Conservation (phyloP, 2,888 invertebrate species). For the Taphrorychus bicolor region DNA sequence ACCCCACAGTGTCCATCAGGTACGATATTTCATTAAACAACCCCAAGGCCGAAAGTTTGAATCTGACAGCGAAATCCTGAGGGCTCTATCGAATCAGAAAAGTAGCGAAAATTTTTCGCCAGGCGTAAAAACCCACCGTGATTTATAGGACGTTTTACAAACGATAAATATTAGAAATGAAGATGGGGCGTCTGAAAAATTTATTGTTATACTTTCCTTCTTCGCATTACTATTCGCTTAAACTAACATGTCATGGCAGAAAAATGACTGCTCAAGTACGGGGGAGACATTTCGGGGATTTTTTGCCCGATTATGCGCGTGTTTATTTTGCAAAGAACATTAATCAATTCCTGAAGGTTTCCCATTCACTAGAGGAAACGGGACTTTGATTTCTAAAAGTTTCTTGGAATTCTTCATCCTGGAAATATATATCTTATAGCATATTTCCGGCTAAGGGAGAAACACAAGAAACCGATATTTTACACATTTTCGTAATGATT, state of each 20-base stretch:
- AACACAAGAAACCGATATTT: too few species aligned
- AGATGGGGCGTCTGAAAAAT: not conserved
- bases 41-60: not conserved
- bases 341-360: not conserved
- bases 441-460: too few species aligned
- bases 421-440: too few species aligned
- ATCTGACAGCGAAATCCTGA: constrained; percentile 3
- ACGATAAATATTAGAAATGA: constrained; percentile 16
- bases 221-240: not conserved
- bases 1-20: not conserved
- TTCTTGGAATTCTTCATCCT: too few species aligned
- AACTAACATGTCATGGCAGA: not conserved
- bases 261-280: not conserved
- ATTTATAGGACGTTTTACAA: constrained; percentile 13
- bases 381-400: not conserved
- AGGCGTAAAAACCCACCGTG: not conserved
- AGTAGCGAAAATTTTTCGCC: constrained; percentile 9
- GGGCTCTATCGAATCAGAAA: constrained; percentile 7
- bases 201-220: constrained; percentile 7
- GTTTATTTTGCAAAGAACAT: not conserved
- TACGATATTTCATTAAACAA: constrained; percentile 3
- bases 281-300: not conserved
- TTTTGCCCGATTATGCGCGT: not conserved
- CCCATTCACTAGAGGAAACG: not conserved
- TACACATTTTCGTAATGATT: too few species aligned